Percentiles rank a stretch among this genome's conserved stretches.
Evolutionary conservation across 1,140 invertebrate species (phyloP).

Genomic region (Calliphora vicina): DNA sequence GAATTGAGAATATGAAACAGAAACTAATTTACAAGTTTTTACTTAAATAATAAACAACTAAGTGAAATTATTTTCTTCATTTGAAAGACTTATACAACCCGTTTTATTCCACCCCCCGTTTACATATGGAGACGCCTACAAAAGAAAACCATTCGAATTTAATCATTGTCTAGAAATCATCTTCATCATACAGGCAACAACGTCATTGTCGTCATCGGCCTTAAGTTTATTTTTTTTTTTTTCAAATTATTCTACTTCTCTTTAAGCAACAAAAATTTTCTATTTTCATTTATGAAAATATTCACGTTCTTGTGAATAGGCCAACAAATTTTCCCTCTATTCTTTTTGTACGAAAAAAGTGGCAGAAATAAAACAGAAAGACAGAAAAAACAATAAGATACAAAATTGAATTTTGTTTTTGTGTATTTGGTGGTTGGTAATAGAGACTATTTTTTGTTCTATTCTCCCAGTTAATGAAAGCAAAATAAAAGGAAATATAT

Average conservation of each 20-base stretch:
- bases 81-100: not conserved
- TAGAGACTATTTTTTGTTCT: not conserved
- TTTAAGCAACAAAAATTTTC: not conserved
- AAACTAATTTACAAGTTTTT: not conserved
- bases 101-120: not conserved
- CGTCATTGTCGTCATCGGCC: conserved; percentile 5
- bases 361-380: not conserved
- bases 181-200: not conserved
- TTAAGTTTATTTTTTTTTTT: not conserved
- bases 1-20: not conserved
- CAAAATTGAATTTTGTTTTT: not conserved
- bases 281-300: not conserved
- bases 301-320: not conserved
- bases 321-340: not conserved
- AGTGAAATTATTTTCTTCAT: not conserved
- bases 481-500: not conserved
- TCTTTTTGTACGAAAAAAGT: not conserved
- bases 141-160: not conserved
- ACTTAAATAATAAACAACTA: not conserved
- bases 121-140: not conserved
- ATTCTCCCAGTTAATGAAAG: not conserved
- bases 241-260: not conserved
- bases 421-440: not conserved
- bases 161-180: not conserved
- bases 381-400: not conserved